Conservation (phyloP, 2,113 vertebrate species). For the Ornithorhynchus anatinus region DNA sequence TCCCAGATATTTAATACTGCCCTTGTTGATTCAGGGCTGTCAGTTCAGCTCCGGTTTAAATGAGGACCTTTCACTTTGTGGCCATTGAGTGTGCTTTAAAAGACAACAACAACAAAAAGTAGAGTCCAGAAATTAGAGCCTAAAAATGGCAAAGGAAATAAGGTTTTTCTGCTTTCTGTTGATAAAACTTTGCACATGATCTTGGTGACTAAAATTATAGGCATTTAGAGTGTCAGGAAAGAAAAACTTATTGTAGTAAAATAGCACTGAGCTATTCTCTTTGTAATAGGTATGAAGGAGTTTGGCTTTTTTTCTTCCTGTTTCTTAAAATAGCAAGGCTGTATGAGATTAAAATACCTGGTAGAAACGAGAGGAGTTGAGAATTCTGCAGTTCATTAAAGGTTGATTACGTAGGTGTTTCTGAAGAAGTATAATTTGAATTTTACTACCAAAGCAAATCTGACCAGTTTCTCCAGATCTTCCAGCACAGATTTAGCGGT, state of each 20-base stretch:
- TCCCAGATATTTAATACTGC: too few relatives aligned
- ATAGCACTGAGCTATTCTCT: slow-evolving; percentile 38
- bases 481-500: too few relatives aligned
- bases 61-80: too few relatives aligned
- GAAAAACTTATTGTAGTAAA: slow-evolving; percentile 45
- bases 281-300: slow-evolving; percentile 33
- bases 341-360: slow-evolving; percentile 54
- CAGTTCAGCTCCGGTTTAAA: too few relatives aligned
- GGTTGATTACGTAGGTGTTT: slow-evolving; percentile 66
- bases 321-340: slow-evolving; percentile 53
- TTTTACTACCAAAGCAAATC: slow-evolving; percentile 61
- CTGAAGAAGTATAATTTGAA: slow-evolving; percentile 61
- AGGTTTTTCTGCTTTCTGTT: slow-evolving; percentile 37
- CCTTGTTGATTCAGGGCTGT: too few relatives aligned
- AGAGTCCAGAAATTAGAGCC: too few relatives aligned
- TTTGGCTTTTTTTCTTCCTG: slow-evolving; percentile 20
- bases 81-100: too few relatives aligned
- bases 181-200: slow-evolving; percentile 40
- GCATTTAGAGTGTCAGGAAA: slow-evolving; percentile 59
- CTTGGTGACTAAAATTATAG: slow-evolving; percentile 61
- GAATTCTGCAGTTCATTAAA: slow-evolving; percentile 59
- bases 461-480: slow-evolving; percentile 45
- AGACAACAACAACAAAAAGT: too few relatives aligned
- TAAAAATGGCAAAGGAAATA: slow-evolving; percentile 55
- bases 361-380: slow-evolving; percentile 46